phyloP scores from a whole-genome alignment of 2,888 invertebrate genomes.

The Trachelus tabidus region DNA sequence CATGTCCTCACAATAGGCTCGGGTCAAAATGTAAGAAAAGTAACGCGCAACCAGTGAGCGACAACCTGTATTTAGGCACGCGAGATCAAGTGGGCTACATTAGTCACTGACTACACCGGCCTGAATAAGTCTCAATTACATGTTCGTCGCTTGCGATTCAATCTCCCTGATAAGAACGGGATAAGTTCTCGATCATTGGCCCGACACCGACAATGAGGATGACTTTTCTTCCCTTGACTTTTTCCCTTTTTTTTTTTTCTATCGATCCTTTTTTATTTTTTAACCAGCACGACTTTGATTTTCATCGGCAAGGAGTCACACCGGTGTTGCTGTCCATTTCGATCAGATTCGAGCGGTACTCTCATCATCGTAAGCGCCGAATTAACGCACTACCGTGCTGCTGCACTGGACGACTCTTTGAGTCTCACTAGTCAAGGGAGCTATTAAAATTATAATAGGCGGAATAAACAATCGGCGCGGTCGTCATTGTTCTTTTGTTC shows the following conservation, averaged over 20 bases:
- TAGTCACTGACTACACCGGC: background rate
- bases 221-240: background rate
- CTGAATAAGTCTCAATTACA: constrained; percentile 8
- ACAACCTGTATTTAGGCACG: constrained; percentile 8
- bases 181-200: background rate
- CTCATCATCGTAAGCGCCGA: background rate
- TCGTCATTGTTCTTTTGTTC: constrained; percentile 3
- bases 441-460: constrained; percentile 3
- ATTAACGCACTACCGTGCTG: background rate
- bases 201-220: background rate
- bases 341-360: background rate
- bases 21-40: background rate
- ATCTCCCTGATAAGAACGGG: constrained; percentile 1
- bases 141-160: background rate
- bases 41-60: background rate
- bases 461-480: constrained; percentile 1
- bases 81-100: constrained; percentile 1
- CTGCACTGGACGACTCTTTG: background rate
- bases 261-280: background rate
- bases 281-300: background rate
- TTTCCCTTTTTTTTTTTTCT: background rate
- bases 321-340: background rate
- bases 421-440: background rate
- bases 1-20: constrained; percentile 10
- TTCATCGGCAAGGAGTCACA: background rate